phyloP scores from a whole-genome alignment of 2,888 invertebrate species.

The Agrilus mali region DNA sequence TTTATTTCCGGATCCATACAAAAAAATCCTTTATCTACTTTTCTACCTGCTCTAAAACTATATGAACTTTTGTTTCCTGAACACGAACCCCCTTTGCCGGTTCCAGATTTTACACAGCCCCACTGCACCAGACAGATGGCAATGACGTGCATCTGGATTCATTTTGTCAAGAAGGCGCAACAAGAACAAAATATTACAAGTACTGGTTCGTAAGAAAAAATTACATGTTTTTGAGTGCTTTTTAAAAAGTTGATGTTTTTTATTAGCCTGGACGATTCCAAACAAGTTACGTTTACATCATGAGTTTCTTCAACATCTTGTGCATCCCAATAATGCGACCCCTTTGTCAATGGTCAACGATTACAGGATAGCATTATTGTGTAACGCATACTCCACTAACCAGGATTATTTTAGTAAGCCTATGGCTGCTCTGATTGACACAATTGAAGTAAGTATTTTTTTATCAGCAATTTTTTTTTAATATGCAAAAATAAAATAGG shows the following conservation, averaged over 20 bases:
- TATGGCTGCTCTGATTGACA: conserved; percentile 84
- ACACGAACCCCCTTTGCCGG: conserved; percentile 74
- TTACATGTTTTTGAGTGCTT: conserved; percentile 16
- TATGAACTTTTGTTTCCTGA: conserved; percentile 90
- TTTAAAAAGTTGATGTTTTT: neutral
- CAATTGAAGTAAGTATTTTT: conserved; percentile 58
- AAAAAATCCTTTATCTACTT: conserved; percentile 80
- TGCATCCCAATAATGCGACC: conserved; percentile 52
- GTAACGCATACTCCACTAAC: conserved; percentile 92
- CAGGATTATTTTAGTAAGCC: conserved; percentile 83
- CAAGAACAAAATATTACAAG: conserved; percentile 64
- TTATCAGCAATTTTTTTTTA: conserved; percentile 6
- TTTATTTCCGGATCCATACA: conserved; percentile 95
- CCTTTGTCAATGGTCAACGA: conserved; percentile 70
- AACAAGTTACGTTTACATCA: conserved; percentile 28
- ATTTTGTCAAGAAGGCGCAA: conserved; percentile 86
- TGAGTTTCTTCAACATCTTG: conserved; percentile 76
- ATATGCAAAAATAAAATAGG: neutral
- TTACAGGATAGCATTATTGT: conserved; percentile 80
- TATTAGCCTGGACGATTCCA: conserved; percentile 26
- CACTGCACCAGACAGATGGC: conserved; percentile 86
- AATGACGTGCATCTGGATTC: conserved; percentile 93
- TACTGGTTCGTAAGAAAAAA: conserved; percentile 70
- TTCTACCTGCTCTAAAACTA: conserved; percentile 77
- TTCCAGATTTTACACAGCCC: conserved; percentile 80